Evolutionary conservation across 35 echinoderm and acorn worm species (phyloP), one percentile per base, ranked within the genome.

Genomic region (Apostichopus parvimensis): DNA sequence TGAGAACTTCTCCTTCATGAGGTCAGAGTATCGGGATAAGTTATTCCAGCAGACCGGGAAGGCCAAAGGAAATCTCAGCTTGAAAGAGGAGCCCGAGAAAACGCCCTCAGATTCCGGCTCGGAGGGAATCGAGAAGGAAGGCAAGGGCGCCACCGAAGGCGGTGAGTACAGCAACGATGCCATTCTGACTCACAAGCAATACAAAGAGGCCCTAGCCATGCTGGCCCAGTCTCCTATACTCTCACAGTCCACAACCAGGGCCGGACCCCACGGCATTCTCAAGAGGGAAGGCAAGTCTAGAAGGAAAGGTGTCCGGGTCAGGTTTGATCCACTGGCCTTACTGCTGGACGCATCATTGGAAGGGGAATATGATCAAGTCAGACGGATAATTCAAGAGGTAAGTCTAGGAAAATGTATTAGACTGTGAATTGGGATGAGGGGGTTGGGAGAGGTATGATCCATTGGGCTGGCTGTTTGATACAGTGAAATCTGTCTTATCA

Each of bases 291-390:
- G 89, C 26, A 89, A 89, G 55, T 90, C 83, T 25, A 81, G 73
- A 23, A 94, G 91, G 72, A 94, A 94, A 68, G 88, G 77, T 15
- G 88, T 93, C 57, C 65, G 97, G 66, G 97, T 99, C 23, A 64
- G 97, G 0, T 99, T 99, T 93, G 97, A 99, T 83, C 97, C 97
- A 23, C 77, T 99, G 82, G 97, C 97, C 18, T 80, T 99, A 23
- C 92, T 99, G 18, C 85, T 99, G 77, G 97, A 99, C 95, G 97
- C 97, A 54, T 94, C 97, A 1, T 73, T 99, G 53, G 97, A 99
- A 80, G 97, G 97, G 93, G 97, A 99, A 77, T 99, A 93, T 91
- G 93, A 95, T 21, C 93, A 96, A 45, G 97, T 99, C 84, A 88
- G 95, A 55, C 92, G 91, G 56, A 95, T 99, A 56, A 95, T 99